Conservation (phyloP, 1,140 invertebrate species). For the Nephila pilipes region DNA sequence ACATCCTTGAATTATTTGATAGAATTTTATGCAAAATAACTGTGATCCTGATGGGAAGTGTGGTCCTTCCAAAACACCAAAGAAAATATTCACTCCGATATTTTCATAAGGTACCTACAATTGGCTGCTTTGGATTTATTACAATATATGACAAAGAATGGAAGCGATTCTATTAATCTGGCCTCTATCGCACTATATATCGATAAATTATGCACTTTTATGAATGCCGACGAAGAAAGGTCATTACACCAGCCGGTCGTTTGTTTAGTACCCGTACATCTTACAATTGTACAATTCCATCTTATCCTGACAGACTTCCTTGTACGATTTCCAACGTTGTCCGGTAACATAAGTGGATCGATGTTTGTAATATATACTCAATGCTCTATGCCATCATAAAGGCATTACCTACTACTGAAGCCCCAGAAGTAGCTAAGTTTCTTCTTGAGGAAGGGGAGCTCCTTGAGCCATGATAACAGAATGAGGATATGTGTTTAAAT, state of each 20-base stretch:
- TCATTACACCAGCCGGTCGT: not conserved
- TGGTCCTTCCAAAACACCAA: not conserved
- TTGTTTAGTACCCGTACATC: not conserved
- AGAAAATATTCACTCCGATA: not conserved
- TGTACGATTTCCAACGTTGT: not conserved
- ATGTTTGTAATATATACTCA: not conserved
- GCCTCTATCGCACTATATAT: no score
- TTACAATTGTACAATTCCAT: not conserved
- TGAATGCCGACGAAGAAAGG: not conserved
- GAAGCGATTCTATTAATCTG: no score
- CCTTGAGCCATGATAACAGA: constrained; percentile 76
- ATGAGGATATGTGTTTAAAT: constrained; percentile 66
- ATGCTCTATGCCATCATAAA: not conserved
- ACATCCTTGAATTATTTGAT: not conserved
- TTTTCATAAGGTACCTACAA: not conserved
- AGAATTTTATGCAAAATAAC: not conserved
- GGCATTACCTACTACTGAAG: no score
- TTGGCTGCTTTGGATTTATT: not conserved
- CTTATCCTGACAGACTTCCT: not conserved
- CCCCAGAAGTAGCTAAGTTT: no score
- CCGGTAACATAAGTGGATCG: not conserved
- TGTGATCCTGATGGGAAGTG: not conserved
- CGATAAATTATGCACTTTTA: no score
- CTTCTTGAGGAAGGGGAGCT: constrained; percentile 70
- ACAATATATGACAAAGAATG: not conserved